Conservation (phyloP, 1,140 invertebrate genomes). For the Bombyx mandarina region DNA sequence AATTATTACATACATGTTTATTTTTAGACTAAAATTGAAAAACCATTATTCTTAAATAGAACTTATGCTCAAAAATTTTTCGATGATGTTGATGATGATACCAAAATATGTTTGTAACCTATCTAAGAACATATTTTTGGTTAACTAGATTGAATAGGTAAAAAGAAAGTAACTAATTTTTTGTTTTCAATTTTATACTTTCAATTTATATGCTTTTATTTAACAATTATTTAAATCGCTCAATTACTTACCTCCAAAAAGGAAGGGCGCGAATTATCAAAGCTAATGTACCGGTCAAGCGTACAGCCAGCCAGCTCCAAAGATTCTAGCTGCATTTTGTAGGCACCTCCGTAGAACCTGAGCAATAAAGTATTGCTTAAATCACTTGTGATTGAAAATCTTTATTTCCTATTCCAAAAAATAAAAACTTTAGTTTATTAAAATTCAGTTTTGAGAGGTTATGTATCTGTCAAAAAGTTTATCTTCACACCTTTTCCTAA, state of each 20-base stretch:
- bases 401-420: no score
- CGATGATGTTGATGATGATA: no score
- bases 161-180: background rate
- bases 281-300: slow-evolving; percentile 79
- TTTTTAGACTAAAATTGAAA: background rate
- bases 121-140: no score
- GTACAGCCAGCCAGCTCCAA: slow-evolving; percentile 80
- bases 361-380: no score
- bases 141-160: background rate
- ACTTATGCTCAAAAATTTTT: background rate
- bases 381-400: no score
- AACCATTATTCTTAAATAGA: background rate
- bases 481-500: slow-evolving; percentile 1
- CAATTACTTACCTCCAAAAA: slow-evolving; percentile 68
- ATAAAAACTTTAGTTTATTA: no score
- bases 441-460: slow-evolving; percentile 23
- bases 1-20: slow-evolving; percentile 29
- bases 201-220: background rate
- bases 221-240: background rate
- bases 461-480: slow-evolving; percentile 15
- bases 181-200: background rate
- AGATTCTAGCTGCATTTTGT: slow-evolving; percentile 75
- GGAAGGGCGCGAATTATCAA: slow-evolving; percentile 80
- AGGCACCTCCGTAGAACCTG: background rate
- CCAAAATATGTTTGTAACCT: no score